Conservation (phyloP, 30 jellyfish, hydroid and myxozoan genomes). For the Cassiopea xamachana region DNA sequence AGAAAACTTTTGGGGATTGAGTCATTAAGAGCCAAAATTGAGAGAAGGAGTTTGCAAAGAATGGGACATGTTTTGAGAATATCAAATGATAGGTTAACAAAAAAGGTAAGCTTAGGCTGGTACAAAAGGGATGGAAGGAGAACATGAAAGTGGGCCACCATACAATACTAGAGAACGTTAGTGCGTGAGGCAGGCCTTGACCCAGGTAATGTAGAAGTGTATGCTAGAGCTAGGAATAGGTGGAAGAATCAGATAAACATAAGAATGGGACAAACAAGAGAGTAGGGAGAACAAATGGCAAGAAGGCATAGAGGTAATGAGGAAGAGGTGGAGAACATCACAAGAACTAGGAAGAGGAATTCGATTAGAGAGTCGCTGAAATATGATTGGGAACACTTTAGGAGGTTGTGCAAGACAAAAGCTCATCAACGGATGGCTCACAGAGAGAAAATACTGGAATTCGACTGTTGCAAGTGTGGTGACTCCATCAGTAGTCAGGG, state of each 20-base stretch:
- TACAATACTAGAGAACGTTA: neutral
- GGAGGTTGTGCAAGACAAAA: neutral
- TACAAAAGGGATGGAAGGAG: neutral
- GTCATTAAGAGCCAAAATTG: neutral
- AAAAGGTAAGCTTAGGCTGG: neutral
- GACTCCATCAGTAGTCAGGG: neutral
- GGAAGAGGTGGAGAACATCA: neutral
- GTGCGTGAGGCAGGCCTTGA: conserved; percentile 5
- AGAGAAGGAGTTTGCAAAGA: neutral
- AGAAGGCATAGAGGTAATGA: neutral
- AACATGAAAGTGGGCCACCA: neutral
- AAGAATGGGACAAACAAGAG: neutral
- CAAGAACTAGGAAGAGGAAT: neutral
- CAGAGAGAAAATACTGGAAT: neutral
- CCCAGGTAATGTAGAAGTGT: neutral
- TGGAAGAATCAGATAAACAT: neutral
- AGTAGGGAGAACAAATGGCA: neutral
- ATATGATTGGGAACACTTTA: neutral
- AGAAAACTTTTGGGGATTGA: neutral
- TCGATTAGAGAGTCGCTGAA: neutral
- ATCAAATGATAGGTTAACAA: neutral
- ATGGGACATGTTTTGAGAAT: conserved; percentile 4
- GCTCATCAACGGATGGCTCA: conserved; percentile 6
- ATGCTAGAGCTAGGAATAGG: neutral
- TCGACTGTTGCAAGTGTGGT: neutral